Base-by-base conservation (phyloP, 2,888 invertebrate species). In the Acrobasis suavella region DNA sequence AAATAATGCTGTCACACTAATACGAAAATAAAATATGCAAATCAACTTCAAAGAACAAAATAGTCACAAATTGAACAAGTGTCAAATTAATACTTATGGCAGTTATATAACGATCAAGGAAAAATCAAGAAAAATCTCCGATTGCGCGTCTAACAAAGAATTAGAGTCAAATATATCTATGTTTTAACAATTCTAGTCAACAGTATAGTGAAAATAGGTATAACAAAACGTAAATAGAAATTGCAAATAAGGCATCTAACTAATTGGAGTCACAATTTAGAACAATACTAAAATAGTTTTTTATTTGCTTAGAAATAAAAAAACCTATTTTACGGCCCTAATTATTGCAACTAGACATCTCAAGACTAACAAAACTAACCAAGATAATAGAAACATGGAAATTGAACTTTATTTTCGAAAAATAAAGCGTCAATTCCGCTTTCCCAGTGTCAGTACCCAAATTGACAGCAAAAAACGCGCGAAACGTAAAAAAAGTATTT, bases 1-100 rank as follows among this genome's bases (percentile, higher is more conserved):
- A 87, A 87, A 85, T 83, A 80, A 70, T 64, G 79, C 78, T 78
- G 56, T 60, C 60, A 62, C 63, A 64, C 49, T 64, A 59, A 63
- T 46, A 67, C 10, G 14, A 22, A 16, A 22, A 56, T 14, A 5
- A 32, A 37, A 42, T n/a, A 39, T 39, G 39, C 16, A 55, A 56
- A 56, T 56, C 56, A 56, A 42, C 56, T 56, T 56, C 17, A 16
- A 56, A 22, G 22, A 22, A 52, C n/a, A 52, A 52, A 51, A 16
- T n/a, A 15, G 55, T 56, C 17, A 10, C 16, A 42, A 39, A 42
- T 46, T 46, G 46, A 12, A 9, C 16, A 16, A 37, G 9, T 32
- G 52, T 52, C 52, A 22, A 52, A 52, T 17, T 12, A 22, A 0
- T 16, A n/a, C n/a, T n/a, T n/a, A n/a, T n/a, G n/a, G 42, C 16